phyloP scores from a whole-genome alignment of 1,140 invertebrate species.

The Drosophila navojoa region DNA sequence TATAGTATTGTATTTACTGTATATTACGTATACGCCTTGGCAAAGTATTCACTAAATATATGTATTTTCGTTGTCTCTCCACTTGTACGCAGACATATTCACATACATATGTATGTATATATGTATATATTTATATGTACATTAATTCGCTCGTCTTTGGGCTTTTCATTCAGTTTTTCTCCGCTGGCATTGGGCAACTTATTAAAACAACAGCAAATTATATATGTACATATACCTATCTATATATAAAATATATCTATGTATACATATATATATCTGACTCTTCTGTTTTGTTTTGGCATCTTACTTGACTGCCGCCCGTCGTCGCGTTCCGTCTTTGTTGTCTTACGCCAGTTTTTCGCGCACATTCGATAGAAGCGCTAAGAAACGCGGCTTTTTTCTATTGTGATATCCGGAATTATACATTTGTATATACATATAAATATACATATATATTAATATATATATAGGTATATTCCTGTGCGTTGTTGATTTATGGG shows the following conservation, averaged over 20 bases:
- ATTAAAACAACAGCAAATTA: constrained; percentile 21
- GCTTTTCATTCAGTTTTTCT: constrained; percentile 37
- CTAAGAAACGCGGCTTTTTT: constrained; percentile 34
- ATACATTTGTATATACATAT: not conserved
- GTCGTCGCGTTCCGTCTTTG: constrained; percentile 27
- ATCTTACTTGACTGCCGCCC: constrained; percentile 29
- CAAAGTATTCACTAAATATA: constrained; percentile 39
- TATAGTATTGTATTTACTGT: constrained; percentile 23
- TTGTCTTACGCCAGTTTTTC: constrained; percentile 47
- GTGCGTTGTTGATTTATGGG: constrained; percentile 2
- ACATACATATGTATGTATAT: constrained; percentile 5
- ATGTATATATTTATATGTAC: not conserved
- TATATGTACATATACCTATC: not conserved
- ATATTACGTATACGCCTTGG: constrained; percentile 62
- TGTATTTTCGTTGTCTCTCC: constrained; percentile 14
- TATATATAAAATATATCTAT: not conserved
- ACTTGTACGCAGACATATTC: constrained; percentile 15
- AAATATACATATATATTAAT: not conserved
- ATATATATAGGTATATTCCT: not conserved
- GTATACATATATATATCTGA: constrained; percentile 6
- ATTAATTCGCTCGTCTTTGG: constrained; percentile 24
- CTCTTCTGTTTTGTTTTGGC: constrained; percentile 38
- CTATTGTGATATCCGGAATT: constrained; percentile 20
- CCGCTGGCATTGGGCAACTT: constrained; percentile 34
- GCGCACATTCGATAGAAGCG: constrained; percentile 44